These are phyloP conservation scores for Perodicticus potto DNA, from an alignment of 2,797 vertebrate genomes.

Conservation along the genomic window DNA sequence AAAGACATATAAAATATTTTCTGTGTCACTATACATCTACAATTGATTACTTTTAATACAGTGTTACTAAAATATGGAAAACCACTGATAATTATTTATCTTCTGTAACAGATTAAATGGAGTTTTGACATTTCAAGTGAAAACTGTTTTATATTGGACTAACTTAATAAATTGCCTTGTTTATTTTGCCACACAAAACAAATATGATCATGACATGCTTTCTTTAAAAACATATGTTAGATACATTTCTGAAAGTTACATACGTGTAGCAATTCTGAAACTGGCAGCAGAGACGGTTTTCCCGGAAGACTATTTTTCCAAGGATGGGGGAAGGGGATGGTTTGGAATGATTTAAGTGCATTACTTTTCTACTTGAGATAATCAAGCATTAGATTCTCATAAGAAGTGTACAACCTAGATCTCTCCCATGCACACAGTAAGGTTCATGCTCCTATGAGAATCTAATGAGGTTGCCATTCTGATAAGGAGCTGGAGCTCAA, in stretches of 20 bases:
- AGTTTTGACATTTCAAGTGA: conserved; percentile 21
- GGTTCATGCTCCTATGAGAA: too few species aligned
- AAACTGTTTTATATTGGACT: background rate
- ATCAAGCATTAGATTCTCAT: too few species aligned
- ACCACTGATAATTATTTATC: background rate
- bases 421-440: too few species aligned
- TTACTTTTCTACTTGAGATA: too few species aligned
- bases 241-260: conserved; percentile 34
- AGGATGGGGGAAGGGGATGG: too few species aligned
- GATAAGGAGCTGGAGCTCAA: background rate
- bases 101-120: background rate
- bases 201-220: background rate
- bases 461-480: too few species aligned
- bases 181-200: conserved; percentile 6
- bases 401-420: too few species aligned
- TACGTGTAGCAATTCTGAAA: too few species aligned
- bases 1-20: background rate
- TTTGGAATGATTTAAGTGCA: too few species aligned
- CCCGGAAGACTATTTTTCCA: too few species aligned
- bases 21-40: background rate
- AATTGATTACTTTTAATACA: background rate
- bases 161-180: conserved; percentile 19
- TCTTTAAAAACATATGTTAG: conserved; percentile 2
- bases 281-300: too few species aligned
- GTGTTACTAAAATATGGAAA: background rate